phyloP scores from a whole-genome alignment of 2,888 invertebrate genomes.

The Lordiphosa andalusiaca region DNA sequence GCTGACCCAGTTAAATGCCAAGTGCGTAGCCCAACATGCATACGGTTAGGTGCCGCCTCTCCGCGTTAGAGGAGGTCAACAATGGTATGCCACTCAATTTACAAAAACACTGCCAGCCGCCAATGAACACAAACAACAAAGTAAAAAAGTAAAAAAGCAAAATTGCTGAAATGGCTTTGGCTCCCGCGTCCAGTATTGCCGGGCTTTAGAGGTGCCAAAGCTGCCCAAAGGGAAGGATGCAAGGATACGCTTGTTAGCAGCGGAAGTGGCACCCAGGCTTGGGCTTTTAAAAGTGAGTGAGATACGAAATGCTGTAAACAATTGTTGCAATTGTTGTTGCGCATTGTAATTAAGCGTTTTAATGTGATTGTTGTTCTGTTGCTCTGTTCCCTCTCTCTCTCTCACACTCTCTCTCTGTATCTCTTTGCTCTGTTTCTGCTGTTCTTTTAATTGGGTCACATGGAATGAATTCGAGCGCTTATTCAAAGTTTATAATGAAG shows the following conservation, averaged over 20 bases:
- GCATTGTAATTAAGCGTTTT: conserved; percentile 66
- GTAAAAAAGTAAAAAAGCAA: conserved; percentile 14
- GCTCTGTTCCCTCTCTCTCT: background rate
- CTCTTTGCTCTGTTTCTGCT: conserved; percentile 8
- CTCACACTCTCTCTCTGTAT: background rate
- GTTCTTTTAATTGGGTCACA: conserved; percentile 55
- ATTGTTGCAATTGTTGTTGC: conserved; percentile 16
- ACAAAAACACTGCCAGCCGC: conserved; percentile 40
- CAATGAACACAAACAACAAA: conserved; percentile 40
- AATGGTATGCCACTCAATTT: conserved; percentile 55
- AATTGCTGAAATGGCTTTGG: conserved; percentile 33
- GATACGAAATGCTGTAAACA: background rate
- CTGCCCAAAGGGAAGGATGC: conserved; percentile 17
- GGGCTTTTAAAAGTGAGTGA: conserved; percentile 14
- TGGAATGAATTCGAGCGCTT: conserved; percentile 54
- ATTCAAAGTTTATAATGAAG: conserved; percentile 48
- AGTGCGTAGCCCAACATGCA: conserved; percentile 13
- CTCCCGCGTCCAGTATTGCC: background rate
- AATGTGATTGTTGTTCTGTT: conserved; percentile 52
- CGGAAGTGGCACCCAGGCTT: conserved; percentile 49
- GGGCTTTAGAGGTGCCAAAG: conserved; percentile 9
- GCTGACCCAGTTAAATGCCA: conserved; percentile 39
- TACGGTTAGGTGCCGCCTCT: conserved; percentile 17
- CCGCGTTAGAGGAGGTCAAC: conserved; percentile 51
- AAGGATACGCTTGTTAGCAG: conserved; percentile 66